Conservation (phyloP, 2,888 invertebrate genomes). For the Cylindroiulus punctatus region DNA sequence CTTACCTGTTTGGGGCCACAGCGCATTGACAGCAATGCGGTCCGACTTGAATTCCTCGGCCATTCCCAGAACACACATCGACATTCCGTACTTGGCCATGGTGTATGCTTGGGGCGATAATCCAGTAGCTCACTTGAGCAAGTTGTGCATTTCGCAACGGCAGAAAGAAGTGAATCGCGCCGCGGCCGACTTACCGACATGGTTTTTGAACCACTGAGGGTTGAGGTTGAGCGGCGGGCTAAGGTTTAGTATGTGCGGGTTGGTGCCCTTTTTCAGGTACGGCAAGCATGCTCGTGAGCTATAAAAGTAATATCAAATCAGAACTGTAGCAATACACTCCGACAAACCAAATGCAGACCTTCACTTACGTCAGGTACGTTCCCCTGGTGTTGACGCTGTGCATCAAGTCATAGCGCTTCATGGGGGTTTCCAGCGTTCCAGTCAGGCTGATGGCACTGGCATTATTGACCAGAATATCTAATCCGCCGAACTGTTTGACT, state of each 20-base stretch:
- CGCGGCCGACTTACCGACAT: conserved; percentile 71
- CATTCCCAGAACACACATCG: conserved; percentile 97
- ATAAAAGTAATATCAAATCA: conserved; percentile 58
- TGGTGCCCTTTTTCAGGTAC: conserved; percentile 82
- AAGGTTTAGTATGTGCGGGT: conserved; percentile 93
- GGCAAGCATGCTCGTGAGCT: conserved; percentile 93
- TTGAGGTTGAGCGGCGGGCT: conserved; percentile 93
- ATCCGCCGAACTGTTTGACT: conserved; percentile 89
- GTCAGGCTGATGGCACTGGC: conserved; percentile 93
- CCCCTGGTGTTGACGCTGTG: conserved; percentile 93
- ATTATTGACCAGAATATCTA: conserved; percentile 94
- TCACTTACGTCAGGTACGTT: conserved; percentile 87
- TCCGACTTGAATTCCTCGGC: conserved; percentile 87
- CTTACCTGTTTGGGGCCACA: conserved; percentile 92
- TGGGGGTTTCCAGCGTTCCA: conserved; percentile 83
- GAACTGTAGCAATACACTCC: no score
- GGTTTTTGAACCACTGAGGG: conserved; percentile 88
- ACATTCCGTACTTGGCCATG: conserved; percentile 99
- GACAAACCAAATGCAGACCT: no score
- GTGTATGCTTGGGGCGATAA: conserved; percentile 78
- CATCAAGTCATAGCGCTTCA: conserved; percentile 98
- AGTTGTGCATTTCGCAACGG: neutral
- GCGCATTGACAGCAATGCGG: conserved; percentile 91
- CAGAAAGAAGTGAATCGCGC: neutral
- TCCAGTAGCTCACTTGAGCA: no score